Evolutionary conservation across 2,888 invertebrate species (phyloP), one percentile per base, ranked within the genome.

Genomic region (Cyclophora albipunctata): DNA sequence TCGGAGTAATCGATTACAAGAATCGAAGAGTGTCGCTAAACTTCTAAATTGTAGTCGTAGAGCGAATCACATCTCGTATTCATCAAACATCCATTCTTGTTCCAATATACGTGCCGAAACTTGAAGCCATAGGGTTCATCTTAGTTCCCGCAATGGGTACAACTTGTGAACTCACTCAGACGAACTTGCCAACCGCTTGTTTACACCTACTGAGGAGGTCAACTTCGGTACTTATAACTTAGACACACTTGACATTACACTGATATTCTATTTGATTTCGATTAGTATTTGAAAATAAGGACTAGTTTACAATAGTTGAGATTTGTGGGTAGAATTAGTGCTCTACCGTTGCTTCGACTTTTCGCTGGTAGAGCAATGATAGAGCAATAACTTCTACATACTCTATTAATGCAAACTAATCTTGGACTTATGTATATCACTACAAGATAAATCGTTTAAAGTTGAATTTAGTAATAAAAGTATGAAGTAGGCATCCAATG

Each of bases 41-140:
- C 64, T 60, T 61, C 55, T 52, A 66, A 69, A 65, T 67, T 69
- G 63, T 62, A 60, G 59, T 65, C 65, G 67, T 63, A 62, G 65
- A 55, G 59, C 66, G 68, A 73, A 37, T 73, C 75, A 66, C 70
- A 76, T 75, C 75, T 75, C 71, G 73, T 76, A 77, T 80, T 80
- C 79, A 80, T 81, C 82, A 82, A 83, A 82, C 79, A 81, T 68
- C 76, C 71, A 78, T 78, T 78, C 77, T 71, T 65, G 73, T 78
- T 75, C 71, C 76, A 75, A 81, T 80, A 79, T 78, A 78, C 75
- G 76, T 73, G 71, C 71, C 49, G 67, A 70, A 82, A 82, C 76
- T 81, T 81, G 67, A 70, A 67, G 70, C 62, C 71, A 65, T 54
- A 70, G 73, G 83, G 80, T 78, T 81, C 80, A 79, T 84, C 78